phyloP scores from a whole-genome alignment of 2,888 invertebrate genomes.

The Erebia aethiops region DNA sequence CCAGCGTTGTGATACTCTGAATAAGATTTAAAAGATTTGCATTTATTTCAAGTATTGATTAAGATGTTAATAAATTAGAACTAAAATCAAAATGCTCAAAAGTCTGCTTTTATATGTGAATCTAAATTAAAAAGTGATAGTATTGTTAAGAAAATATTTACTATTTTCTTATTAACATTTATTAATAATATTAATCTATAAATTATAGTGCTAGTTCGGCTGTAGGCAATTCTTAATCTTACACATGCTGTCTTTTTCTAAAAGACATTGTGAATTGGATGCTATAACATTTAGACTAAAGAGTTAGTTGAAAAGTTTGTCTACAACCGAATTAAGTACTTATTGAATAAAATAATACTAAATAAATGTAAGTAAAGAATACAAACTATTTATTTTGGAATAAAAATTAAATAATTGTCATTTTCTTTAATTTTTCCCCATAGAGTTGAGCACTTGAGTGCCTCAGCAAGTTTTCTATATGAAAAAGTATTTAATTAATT shows the following conservation, averaged over 20 bases:
- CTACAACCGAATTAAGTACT: not conserved
- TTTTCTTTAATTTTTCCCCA: not conserved
- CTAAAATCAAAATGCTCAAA: conserved; percentile 19
- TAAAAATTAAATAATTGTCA: conserved; percentile 27
- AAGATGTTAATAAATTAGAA: conserved; percentile 4
- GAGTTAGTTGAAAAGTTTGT: not conserved
- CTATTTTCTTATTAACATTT: not conserved
- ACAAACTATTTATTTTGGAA: conserved; percentile 48
- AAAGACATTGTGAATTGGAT: not conserved
- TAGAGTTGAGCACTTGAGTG: not conserved
- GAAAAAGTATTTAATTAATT: no score
- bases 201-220: not conserved
- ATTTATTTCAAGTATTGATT: conserved; percentile 11
- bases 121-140: not conserved
- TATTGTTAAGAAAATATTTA: conserved; percentile 4
- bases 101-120: not conserved
- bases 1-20: conserved; percentile 31
- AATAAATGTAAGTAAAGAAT: not conserved
- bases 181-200: not conserved
- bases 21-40: conserved; percentile 16
- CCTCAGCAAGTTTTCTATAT: no score
- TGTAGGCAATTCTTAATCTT: not conserved
- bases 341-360: not conserved
- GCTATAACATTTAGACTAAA: not conserved
- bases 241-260: not conserved